These are phyloP conservation scores for Alloscopus bannaensis DNA, from an alignment of 2,888 invertebrate genomes.

Conservation along the genomic window DNA sequence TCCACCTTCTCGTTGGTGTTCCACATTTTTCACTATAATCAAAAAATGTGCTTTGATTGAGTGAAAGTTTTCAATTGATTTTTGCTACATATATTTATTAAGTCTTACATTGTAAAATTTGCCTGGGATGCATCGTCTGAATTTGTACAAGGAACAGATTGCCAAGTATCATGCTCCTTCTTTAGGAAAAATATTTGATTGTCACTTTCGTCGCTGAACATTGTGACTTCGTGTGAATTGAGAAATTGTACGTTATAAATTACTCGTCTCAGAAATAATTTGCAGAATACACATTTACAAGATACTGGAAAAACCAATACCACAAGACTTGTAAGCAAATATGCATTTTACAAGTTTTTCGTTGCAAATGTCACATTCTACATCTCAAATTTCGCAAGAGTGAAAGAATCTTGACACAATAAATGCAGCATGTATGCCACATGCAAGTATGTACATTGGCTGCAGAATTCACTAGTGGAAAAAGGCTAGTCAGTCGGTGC, in stretches of 20 bases:
- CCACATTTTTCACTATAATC: background rate
- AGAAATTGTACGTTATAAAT: background rate
- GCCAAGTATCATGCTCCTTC: background rate
- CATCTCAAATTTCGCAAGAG: background rate
- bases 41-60: no score
- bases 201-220: background rate
- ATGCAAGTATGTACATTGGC: no score
- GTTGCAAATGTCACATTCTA: no score
- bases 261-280: no score
- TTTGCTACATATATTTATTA: no score
- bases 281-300: no score
- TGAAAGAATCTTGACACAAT: background rate
- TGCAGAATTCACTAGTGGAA: no score
- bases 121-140: background rate
- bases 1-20: constrained; percentile 9
- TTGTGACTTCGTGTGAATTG: background rate
- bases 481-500: no score
- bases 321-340: no score
- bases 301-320: background rate
- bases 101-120: constrained; percentile 5
- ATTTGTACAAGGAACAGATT: background rate
- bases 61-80: no score
- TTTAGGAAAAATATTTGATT: background rate
- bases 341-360: no score
- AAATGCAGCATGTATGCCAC: background rate